phyloP scores from a whole-genome alignment of 1,140 invertebrate genomes.

The Micrasema minimum region DNA sequence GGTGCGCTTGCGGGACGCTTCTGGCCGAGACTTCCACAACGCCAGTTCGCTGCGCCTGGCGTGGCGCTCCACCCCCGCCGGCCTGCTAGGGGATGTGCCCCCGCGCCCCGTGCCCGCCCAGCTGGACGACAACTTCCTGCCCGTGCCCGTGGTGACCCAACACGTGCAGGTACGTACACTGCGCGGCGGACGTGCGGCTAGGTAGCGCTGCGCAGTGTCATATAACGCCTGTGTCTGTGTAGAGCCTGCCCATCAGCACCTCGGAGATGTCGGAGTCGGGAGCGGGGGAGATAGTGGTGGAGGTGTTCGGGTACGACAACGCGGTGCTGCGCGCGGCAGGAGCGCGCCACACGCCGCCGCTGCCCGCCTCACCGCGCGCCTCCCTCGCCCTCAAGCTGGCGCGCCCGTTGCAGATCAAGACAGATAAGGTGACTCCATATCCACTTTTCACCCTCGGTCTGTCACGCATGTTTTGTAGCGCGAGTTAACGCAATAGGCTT shows the following conservation, averaged over 20 bases:
- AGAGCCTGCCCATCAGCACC: constrained; percentile 19
- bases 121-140: constrained; percentile 21
- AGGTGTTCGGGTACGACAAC: constrained; percentile 39
- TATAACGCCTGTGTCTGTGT: too few relatives aligned
- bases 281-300: constrained; percentile 21
- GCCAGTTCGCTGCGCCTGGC: constrained; percentile 37
- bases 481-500: too few relatives aligned
- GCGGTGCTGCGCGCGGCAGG: constrained; percentile 24
- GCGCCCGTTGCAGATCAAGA: constrained; percentile 13
- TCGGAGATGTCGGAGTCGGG: constrained; percentile 6
- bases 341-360: constrained; percentile 17
- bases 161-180: constrained; percentile 44
- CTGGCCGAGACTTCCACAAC: constrained; percentile 42
- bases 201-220: too few relatives aligned
- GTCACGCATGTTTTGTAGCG: too few relatives aligned
- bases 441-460: too few relatives aligned
- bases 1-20: constrained; percentile 31
- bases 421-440: constrained; percentile 29
- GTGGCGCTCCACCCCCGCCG: constrained; percentile 24
- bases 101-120: constrained; percentile 14
- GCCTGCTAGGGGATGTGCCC: constrained; percentile 23
- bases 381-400: constrained; percentile 38
- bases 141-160: constrained; percentile 37
- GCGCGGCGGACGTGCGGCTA: background rate
- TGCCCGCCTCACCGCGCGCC: constrained; percentile 3